These are phyloP conservation scores for Schizaphis graminum DNA, from an alignment of 2,888 invertebrate species.

Conservation along the genomic window DNA sequence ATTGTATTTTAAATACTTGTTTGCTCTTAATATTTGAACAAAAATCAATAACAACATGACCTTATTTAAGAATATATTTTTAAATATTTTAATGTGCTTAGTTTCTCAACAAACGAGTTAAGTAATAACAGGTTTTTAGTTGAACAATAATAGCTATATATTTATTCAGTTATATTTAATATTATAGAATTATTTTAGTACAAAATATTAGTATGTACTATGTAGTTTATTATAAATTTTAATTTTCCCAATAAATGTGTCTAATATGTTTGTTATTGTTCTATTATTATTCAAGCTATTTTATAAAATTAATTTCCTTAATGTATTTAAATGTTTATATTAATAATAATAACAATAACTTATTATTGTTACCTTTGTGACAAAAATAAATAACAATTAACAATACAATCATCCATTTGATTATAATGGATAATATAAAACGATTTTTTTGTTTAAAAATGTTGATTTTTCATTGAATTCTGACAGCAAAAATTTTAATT, in stretches of 20 bases:
- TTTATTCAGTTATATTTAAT: neutral
- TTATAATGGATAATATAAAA: neutral
- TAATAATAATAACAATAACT: neutral
- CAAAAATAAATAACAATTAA: neutral
- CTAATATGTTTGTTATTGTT: neutral
- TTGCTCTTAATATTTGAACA: neutral
- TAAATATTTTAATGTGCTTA: neutral
- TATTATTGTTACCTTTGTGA: neutral
- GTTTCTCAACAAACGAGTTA: neutral
- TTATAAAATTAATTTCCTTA: neutral
- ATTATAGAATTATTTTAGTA: neutral
- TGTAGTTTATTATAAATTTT: neutral
- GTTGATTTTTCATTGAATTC: neutral
- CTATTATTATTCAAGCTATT: neutral
- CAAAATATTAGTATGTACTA: neutral
- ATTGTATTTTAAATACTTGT: neutral
- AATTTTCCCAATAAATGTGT: neutral
- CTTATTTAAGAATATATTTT: neutral
- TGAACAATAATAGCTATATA: neutral
- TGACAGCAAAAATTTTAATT: neutral
- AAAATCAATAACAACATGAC: neutral
- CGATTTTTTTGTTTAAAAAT: neutral
- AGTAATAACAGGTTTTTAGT: neutral
- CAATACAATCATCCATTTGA: neutral
- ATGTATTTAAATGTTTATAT: neutral